Percentiles rank a stretch among this genome's conserved stretches.
Conservation (phyloP, 2,888 invertebrate species). For the Drosophila silvestris region DNA sequence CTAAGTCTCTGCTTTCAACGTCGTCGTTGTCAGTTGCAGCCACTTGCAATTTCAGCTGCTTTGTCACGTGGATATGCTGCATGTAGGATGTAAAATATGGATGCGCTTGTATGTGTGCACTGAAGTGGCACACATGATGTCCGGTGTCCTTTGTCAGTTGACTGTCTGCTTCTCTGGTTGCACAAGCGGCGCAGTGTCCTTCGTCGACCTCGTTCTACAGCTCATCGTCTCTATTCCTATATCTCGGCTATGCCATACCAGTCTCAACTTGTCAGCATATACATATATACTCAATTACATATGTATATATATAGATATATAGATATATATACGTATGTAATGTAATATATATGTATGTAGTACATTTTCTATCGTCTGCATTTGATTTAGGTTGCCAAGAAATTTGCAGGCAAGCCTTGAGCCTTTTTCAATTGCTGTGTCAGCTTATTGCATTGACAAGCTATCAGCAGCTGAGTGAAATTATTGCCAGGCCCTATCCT, state of each 20-base stretch:
- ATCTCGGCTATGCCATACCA: slow-evolving; percentile 29
- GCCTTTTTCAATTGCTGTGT: slow-evolving; percentile 70
- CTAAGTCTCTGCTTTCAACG: slow-evolving; percentile 20
- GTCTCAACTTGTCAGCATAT: slow-evolving; percentile 42
- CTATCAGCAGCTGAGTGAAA: slow-evolving; percentile 40
- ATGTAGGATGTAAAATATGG: slow-evolving; percentile 44
- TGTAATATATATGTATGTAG: slow-evolving; percentile 5
- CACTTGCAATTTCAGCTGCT: slow-evolving; percentile 75
- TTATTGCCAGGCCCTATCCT: slow-evolving; percentile 32
- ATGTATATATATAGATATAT: slow-evolving; percentile 3
- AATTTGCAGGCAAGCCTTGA: slow-evolving; percentile 51
- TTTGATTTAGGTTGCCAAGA: slow-evolving; percentile 51
- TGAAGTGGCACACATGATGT: slow-evolving; percentile 72
- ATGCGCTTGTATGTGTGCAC: slow-evolving; percentile 69
- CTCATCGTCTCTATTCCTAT: slow-evolving; percentile 14
- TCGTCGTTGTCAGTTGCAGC: slow-evolving; percentile 58
- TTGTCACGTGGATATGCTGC: slow-evolving; percentile 62
- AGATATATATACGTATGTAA: slow-evolving; percentile 1
- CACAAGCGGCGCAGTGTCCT: slow-evolving; percentile 63
- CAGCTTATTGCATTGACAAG: slow-evolving; percentile 61
- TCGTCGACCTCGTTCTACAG: slow-evolving; percentile 64
- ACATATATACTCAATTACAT: slow-evolving; percentile 2
- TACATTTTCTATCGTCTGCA: slow-evolving; percentile 49
- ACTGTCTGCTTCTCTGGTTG: slow-evolving; percentile 46
- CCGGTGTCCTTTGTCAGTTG: slow-evolving; percentile 46